Percentiles rank a stretch among this genome's conserved stretches.
Conservation (phyloP, 2,888 invertebrate species). For the Geophilus truncorum region DNA sequence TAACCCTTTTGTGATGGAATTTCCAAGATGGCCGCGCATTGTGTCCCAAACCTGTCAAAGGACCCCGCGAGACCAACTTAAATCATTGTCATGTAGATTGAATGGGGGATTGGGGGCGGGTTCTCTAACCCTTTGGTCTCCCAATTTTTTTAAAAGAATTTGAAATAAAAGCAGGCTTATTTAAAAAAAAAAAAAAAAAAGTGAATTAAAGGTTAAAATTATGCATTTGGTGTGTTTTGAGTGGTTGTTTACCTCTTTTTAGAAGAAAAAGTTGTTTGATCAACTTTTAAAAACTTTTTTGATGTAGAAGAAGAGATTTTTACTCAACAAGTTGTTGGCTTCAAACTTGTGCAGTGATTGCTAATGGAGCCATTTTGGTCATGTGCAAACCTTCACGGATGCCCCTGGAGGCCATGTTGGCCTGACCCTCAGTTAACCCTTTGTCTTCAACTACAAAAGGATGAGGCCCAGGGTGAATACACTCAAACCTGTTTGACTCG, state of each 20-base stretch:
- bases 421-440: constrained; percentile 27
- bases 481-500: constrained; percentile 20
- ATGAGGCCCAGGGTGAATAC: constrained; percentile 24
- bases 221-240: no score
- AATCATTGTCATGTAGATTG: background rate
- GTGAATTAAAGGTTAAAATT: no score
- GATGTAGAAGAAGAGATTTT: no score
- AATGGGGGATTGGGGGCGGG: background rate
- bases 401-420: constrained; percentile 17
- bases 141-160: no score
- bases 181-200: no score
- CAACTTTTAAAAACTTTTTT: no score
- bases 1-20: constrained; percentile 17
- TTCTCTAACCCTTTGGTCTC: background rate
- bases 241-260: no score
- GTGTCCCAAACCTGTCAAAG: constrained; percentile 21
- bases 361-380: constrained; percentile 27
- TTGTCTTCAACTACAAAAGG: constrained; percentile 24
- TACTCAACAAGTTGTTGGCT: background rate
- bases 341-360: background rate
- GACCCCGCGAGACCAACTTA: constrained; percentile 7
- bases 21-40: background rate
- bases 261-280: no score
- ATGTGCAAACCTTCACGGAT: constrained; percentile 27
- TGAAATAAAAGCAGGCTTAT: no score